A percentile compares a stretch with the other conserved stretches of the same genome.
Conservation (phyloP, 1,140 invertebrate species). For the Leptinotarsa undecemlineata region DNA sequence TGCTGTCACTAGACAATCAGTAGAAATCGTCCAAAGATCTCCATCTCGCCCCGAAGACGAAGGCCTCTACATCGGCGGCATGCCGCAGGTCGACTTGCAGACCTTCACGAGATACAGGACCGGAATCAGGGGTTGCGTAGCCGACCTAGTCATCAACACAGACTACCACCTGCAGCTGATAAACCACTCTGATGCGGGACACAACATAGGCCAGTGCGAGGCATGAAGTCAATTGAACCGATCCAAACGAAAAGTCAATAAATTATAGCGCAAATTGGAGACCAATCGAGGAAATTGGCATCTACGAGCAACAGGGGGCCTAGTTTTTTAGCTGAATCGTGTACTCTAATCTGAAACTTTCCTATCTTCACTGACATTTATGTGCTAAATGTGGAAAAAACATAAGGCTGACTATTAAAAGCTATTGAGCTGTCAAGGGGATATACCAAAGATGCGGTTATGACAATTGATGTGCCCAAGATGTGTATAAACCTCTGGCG, state of each 20-base stretch:
- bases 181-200: conserved; percentile 45
- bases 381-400: conserved; percentile 47
- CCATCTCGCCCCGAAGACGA: conserved; percentile 72
- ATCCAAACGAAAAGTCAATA: conserved; percentile 33
- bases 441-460: conserved; percentile 24
- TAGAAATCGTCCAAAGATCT: conserved; percentile 84
- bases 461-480: conserved; percentile 20
- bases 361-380: conserved; percentile 35
- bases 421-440: conserved; percentile 6
- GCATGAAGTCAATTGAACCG: conserved; percentile 43
- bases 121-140: conserved; percentile 79
- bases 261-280: conserved; percentile 16
- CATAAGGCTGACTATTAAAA: conserved; percentile 47
- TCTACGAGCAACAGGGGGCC: conserved; percentile 19
- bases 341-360: conserved; percentile 23
- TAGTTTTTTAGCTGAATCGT: conserved; percentile 24
- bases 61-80: conserved; percentile 85
- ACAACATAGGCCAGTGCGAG: conserved; percentile 54
- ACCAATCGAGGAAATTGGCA: conserved; percentile 19
- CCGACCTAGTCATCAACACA: conserved; percentile 76
- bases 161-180: conserved; percentile 63
- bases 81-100: conserved; percentile 69
- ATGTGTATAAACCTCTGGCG: too few relatives aligned
- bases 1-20: conserved; percentile 75
- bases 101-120: conserved; percentile 66